phyloP scores from a whole-genome alignment of 2,797 vertebrate species.

The Coregonus ussuriensis region DNA sequence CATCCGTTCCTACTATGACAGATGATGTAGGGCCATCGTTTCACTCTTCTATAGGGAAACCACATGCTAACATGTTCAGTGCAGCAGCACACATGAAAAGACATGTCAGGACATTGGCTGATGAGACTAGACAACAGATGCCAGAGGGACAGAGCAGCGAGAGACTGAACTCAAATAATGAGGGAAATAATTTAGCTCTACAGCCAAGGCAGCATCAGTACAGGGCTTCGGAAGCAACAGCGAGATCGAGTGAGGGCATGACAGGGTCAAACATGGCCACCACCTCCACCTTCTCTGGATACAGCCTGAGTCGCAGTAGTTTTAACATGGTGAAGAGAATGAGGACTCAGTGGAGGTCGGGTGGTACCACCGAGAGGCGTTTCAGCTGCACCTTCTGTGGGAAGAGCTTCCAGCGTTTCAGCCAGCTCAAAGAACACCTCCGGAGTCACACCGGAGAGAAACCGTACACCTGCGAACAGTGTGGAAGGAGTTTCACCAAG shows the following conservation, averaged over 20 bases:
- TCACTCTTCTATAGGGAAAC: slow-evolving; percentile 31
- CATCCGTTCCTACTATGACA: neutral
- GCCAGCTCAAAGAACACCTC: slow-evolving; percentile 74
- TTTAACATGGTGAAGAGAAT: slow-evolving; percentile 52
- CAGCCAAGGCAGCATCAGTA: slow-evolving; percentile 28
- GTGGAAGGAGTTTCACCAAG: slow-evolving; percentile 71
- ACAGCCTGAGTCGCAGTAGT: slow-evolving; percentile 29
- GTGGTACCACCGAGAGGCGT: slow-evolving; percentile 58
- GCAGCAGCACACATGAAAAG: slow-evolving; percentile 22
- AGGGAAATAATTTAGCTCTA: neutral
- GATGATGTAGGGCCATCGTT: slow-evolving; percentile 19
- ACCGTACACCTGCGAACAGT: slow-evolving; percentile 69
- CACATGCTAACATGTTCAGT: slow-evolving; percentile 5
- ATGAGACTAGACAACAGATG: slow-evolving; percentile 17
- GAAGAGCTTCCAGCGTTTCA: slow-evolving; percentile 67
- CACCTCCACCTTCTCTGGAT: slow-evolving; percentile 16
- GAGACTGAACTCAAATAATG: slow-evolving; percentile 4
- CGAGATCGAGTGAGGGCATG: neutral
- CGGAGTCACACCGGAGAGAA: slow-evolving; percentile 74
- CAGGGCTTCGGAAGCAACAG: slow-evolving; percentile 1
- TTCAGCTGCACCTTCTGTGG: slow-evolving; percentile 71
- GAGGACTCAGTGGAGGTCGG: slow-evolving; percentile 56
- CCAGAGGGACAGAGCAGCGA: slow-evolving; percentile 26
- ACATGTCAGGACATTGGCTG: slow-evolving; percentile 36
- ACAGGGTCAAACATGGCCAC: neutral